Conservation (phyloP, 2,113 vertebrate species). For the Clarias gariepinus region DNA sequence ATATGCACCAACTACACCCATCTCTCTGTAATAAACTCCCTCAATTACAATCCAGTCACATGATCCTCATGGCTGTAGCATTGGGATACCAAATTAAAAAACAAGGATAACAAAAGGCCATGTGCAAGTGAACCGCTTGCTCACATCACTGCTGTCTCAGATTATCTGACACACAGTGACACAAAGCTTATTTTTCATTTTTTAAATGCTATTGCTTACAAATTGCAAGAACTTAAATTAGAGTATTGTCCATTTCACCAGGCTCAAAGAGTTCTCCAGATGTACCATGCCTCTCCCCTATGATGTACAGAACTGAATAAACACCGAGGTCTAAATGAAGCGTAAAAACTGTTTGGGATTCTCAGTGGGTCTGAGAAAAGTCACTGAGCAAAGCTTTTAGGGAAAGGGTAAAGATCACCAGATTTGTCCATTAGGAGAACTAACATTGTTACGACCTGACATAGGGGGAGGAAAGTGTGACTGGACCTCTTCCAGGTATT, state of each 20-base stretch:
- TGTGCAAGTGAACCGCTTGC: background rate
- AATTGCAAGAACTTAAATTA: background rate
- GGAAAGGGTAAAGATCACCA: constrained; percentile 20
- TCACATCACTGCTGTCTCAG: background rate
- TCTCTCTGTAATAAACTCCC: constrained; percentile 6
- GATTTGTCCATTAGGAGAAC: constrained; percentile 20
- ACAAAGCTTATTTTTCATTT: background rate
- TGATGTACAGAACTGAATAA: constrained; percentile 54
- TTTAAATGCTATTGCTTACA: background rate
- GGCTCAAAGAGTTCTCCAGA: constrained; percentile 37
- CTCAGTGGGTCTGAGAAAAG: background rate
- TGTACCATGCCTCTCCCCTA: constrained; percentile 43
- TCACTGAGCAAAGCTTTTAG: constrained; percentile 30
- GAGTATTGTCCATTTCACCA: background rate
- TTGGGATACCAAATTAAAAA: constrained; percentile 29
- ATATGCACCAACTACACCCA: background rate
- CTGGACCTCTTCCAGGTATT: background rate
- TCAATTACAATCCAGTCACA: constrained; percentile 31
- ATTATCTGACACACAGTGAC: background rate
- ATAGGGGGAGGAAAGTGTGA: background rate
- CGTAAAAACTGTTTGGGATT: constrained; percentile 59
- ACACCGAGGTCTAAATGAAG: constrained; percentile 67
- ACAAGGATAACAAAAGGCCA: background rate
- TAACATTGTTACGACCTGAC: background rate
- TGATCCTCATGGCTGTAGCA: constrained; percentile 34